Percentiles rank a stretch among this genome's conserved stretches.
Conservation (phyloP, 2,888 invertebrate species). For the Emmelina monodactyla region DNA sequence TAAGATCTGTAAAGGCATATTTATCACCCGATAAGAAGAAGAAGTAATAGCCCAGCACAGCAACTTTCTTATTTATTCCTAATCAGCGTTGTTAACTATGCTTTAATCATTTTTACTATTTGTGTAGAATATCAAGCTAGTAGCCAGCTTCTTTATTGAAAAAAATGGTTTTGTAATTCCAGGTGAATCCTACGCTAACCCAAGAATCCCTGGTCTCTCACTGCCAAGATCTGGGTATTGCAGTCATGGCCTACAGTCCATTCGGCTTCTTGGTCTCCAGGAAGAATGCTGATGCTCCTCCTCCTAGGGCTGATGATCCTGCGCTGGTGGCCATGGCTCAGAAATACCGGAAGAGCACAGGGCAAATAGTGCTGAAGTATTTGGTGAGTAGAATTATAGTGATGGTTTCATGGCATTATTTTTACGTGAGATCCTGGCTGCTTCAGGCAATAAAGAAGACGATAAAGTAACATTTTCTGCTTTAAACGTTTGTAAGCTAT, state of each 20-base stretch:
- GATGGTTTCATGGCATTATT: too few relatives aligned
- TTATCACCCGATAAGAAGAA: too few relatives aligned
- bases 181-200: conserved; percentile 71
- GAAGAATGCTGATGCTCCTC: conserved; percentile 30
- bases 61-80: too few relatives aligned
- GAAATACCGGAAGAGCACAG: conserved; percentile 71
- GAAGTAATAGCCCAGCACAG: too few relatives aligned
- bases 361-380: conserved; percentile 72
- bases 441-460: too few relatives aligned
- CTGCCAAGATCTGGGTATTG: conserved; percentile 70
- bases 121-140: background rate
- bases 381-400: too few relatives aligned
- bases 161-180: conserved; percentile 15
- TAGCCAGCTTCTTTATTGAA: background rate
- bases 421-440: too few relatives aligned
- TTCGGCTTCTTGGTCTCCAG: conserved; percentile 52
- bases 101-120: background rate
- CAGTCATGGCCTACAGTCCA: conserved; percentile 76
- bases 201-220: conserved; percentile 73
- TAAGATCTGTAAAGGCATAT: too few relatives aligned
- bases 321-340: conserved; percentile 61
- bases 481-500: too few relatives aligned
- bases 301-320: conserved; percentile 60
- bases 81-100: background rate
- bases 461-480: too few relatives aligned